These are phyloP conservation scores for Pangasius larnaudii DNA, from an alignment of 2,797 vertebrate species.

Conservation along the genomic window DNA sequence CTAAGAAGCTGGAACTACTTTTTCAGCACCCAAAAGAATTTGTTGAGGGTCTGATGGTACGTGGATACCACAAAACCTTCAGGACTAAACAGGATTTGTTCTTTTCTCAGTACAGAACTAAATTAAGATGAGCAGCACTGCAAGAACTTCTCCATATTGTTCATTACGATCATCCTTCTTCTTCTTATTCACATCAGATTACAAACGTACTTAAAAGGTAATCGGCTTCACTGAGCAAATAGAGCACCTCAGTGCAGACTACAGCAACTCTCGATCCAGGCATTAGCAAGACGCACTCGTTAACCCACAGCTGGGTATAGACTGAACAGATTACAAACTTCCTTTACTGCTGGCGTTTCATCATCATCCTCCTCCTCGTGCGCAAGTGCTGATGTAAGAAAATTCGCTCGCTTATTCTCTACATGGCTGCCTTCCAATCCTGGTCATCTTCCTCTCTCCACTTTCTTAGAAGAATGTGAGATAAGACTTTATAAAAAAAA, in stretches of 20 bases:
- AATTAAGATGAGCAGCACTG: not conserved
- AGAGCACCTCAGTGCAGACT: not conserved
- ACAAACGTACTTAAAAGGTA: not conserved
- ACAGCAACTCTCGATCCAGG: conserved; percentile 12
- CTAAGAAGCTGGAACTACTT: not conserved
- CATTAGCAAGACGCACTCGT: not conserved
- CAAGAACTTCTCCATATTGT: not conserved
- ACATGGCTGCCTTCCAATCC: too few species aligned
- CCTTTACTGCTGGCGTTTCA: not conserved
- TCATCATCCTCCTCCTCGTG: not conserved
- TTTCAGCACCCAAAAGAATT: not conserved
- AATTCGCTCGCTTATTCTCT: not conserved
- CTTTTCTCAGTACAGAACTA: not conserved
- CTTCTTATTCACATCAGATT: not conserved
- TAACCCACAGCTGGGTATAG: not conserved
- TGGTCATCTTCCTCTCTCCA: not conserved
- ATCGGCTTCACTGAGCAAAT: not conserved
- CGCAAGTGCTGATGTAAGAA: not conserved
- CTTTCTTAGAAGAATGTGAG: not conserved
- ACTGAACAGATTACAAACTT: not conserved
- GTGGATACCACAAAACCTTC: not conserved
- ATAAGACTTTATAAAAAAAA: not conserved
- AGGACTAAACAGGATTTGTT: not conserved
- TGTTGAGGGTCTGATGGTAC: not conserved
- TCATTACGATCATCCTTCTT: not conserved